phyloP scores from a whole-genome alignment of 2,797 vertebrate species.

The Sparus aurata region DNA sequence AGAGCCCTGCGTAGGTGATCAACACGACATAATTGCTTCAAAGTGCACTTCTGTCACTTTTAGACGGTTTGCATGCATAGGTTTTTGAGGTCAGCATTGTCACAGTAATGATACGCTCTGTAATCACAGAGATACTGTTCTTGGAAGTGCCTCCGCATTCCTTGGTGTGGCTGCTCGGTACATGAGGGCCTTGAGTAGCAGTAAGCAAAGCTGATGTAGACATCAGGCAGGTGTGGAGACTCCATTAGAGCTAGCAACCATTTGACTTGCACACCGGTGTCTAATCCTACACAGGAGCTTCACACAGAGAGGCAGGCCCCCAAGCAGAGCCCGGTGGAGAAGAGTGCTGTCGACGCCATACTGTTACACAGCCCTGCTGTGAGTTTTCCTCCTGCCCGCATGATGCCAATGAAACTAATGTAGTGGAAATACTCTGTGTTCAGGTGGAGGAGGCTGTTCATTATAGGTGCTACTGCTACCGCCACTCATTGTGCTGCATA shows the following conservation, averaged over 20 bases:
- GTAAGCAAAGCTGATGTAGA: constrained; percentile 68
- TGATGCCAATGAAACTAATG: constrained; percentile 79
- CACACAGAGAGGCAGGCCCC: constrained; percentile 77
- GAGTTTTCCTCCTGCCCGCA: constrained; percentile 67
- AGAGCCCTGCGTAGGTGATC: constrained; percentile 40
- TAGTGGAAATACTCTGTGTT: constrained; percentile 69
- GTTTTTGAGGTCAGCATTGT: constrained; percentile 61
- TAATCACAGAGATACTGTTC: constrained; percentile 64
- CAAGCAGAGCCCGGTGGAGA: constrained; percentile 70
- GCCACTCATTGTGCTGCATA: constrained; percentile 61
- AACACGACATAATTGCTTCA: constrained; percentile 48
- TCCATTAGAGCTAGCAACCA: constrained; percentile 74
- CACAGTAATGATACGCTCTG: constrained; percentile 63
- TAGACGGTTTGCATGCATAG: constrained; percentile 39
- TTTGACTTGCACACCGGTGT: constrained; percentile 77
- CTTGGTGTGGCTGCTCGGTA: constrained; percentile 55
- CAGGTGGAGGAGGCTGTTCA: constrained; percentile 71
- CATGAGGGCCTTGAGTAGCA: constrained; percentile 51
- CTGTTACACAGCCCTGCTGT: constrained; percentile 75
- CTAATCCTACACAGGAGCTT: constrained; percentile 78
- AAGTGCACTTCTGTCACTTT: constrained; percentile 52
- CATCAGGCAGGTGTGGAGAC: constrained; percentile 75
- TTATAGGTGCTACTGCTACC: constrained; percentile 69
- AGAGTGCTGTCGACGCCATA: constrained; percentile 74
- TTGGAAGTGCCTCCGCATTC: constrained; percentile 59